phyloP scores from a whole-genome alignment of 2,113 vertebrate species.

The Egretta garzetta region DNA sequence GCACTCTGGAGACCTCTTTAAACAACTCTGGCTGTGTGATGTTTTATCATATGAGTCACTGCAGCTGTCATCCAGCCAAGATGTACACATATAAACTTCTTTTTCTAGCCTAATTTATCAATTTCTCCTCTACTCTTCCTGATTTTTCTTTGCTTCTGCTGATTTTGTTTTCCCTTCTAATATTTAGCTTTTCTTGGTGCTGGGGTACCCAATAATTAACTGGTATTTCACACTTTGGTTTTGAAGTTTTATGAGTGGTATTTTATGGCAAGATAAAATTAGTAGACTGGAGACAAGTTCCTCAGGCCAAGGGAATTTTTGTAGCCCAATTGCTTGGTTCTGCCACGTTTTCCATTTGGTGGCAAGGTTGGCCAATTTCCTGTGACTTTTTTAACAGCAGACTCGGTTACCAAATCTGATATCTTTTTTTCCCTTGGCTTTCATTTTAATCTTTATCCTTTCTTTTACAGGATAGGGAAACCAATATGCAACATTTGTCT shows the following conservation, averaged over 20 bases:
- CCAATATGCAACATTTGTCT: background rate
- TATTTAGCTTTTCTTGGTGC: background rate
- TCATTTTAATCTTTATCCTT: background rate
- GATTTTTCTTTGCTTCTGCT: background rate
- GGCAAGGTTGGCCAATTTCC: background rate
- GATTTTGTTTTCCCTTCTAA: background rate
- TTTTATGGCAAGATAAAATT: background rate
- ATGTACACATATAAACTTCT: background rate
- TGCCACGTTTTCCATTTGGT: background rate
- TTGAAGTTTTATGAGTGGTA: background rate
- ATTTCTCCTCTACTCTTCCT: background rate
- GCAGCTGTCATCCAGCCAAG: background rate
- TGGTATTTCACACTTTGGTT: background rate
- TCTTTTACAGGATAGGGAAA: background rate
- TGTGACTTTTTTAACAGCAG: background rate
- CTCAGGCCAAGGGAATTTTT: background rate
- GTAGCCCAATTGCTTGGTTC: background rate
- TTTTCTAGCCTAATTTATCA: background rate
- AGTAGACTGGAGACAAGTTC: background rate
- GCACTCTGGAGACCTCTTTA: background rate
- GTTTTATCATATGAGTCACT: background rate
- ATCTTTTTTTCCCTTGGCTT: background rate
- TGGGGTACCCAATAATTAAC: background rate
- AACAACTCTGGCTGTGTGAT: background rate
- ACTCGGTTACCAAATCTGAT: background rate